Conservation (phyloP, 2,888 invertebrate species). For the Elegia similella region DNA sequence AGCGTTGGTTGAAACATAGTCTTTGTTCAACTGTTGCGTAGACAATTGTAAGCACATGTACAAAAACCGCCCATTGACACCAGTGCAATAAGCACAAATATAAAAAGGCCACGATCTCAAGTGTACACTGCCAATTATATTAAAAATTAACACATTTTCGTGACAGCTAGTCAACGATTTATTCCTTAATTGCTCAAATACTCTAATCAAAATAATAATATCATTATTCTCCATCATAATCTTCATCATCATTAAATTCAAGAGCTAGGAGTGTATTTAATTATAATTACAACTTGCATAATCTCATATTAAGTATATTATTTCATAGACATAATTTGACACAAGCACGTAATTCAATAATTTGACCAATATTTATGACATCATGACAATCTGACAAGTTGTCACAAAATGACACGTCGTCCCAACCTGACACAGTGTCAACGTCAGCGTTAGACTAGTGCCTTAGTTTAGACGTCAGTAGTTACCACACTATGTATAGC, state of each 20-base stretch:
- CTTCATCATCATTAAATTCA: too few relatives aligned
- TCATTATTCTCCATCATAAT: too few relatives aligned
- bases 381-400: background rate
- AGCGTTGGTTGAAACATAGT: too few relatives aligned
- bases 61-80: background rate
- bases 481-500: slow-evolving; percentile 3
- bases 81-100: background rate
- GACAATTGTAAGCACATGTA: too few relatives aligned
- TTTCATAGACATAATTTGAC: too few relatives aligned
- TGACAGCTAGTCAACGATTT: background rate
- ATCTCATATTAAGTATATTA: too few relatives aligned
- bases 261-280: too few relatives aligned
- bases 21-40: too few relatives aligned
- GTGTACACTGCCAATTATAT: background rate
- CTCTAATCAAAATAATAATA: background rate
- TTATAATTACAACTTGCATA: too few relatives aligned
- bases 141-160: background rate
- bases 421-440: slow-evolving; percentile 10
- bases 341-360: too few relatives aligned
- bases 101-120: background rate
- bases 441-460: slow-evolving; percentile 23
- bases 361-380: background rate
- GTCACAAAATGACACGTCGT: slow-evolving; percentile 17
- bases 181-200: background rate
- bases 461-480: slow-evolving; percentile 1